A percentile compares a stretch with the other conserved stretches of the same genome.
Evolutionary conservation across 37 sponge, comb jelly and placozoan genomes (phyloP).

Genomic region (Crambe crambe): DNA sequence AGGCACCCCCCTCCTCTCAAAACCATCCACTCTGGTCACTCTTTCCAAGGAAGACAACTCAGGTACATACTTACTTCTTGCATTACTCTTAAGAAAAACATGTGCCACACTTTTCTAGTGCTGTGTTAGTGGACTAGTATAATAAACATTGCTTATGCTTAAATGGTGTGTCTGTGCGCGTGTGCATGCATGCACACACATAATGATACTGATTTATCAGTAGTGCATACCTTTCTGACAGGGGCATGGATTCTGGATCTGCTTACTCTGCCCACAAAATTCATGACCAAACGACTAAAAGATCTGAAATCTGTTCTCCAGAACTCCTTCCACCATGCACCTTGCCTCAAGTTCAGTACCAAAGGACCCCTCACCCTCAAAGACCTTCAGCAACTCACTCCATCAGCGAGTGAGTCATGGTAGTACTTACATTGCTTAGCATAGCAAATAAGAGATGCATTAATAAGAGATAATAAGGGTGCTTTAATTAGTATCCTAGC

Average conservation of each 20-base stretch:
- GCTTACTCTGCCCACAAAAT: slow-evolving; percentile 59
- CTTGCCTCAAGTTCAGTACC: slow-evolving; percentile 53
- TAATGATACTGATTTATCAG: too few relatives aligned
- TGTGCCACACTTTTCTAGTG: too few relatives aligned
- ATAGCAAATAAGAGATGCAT: too few relatives aligned
- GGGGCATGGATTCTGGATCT: slow-evolving; percentile 61
- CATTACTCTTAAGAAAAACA: background rate
- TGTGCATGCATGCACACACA: too few relatives aligned
- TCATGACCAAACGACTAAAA: slow-evolving; percentile 47
- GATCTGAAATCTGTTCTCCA: slow-evolving; percentile 59
- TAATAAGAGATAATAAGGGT: too few relatives aligned
- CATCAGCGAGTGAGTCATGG: slow-evolving; percentile 58
- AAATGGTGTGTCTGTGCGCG: too few relatives aligned
- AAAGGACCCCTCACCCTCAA: slow-evolving; percentile 73
- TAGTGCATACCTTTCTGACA: too few relatives aligned
- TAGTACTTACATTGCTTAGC: too few relatives aligned
- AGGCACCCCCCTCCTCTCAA: background rate
- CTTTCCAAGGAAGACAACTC: slow-evolving; percentile 68
- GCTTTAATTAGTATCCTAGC: too few relatives aligned
- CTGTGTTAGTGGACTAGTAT: too few relatives aligned
- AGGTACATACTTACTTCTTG: slow-evolving; percentile 27
- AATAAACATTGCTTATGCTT: too few relatives aligned
- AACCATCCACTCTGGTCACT: slow-evolving; percentile 9
- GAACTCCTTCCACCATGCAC: slow-evolving; percentile 50
- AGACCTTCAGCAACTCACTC: slow-evolving; percentile 68